phyloP scores from a whole-genome alignment of 2,113 vertebrate genomes.

The Chinchilla lanigera region DNA sequence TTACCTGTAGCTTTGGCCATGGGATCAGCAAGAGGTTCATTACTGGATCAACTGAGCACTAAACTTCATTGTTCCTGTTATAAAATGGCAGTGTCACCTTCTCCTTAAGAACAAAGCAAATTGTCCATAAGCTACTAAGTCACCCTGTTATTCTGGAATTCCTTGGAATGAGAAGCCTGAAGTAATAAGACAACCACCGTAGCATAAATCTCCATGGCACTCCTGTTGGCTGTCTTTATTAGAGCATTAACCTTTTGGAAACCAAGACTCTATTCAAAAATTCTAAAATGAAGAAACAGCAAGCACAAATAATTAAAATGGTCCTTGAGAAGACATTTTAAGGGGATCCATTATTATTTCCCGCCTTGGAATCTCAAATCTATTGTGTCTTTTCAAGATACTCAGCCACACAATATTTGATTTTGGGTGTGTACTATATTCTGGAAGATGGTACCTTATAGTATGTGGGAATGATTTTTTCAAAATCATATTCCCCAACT shows the following conservation, averaged over 20 bases:
- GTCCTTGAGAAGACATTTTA: neutral
- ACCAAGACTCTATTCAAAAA: neutral
- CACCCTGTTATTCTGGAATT: neutral
- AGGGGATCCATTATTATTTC: rapidly evolving
- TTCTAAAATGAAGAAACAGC: neutral
- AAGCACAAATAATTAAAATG: neutral
- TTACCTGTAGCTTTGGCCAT: neutral
- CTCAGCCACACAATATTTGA: neutral
- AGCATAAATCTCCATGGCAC: neutral
- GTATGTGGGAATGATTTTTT: neutral
- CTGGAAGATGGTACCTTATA: too few relatives aligned
- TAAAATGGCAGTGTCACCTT: neutral
- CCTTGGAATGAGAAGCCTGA: neutral
- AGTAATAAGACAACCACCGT: neutral
- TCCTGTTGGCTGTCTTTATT: neutral
- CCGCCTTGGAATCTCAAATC: neutral
- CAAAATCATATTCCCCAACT: neutral
- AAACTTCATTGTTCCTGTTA: neutral
- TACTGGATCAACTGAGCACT: neutral
- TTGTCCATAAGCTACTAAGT: neutral
- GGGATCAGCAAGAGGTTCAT: neutral
- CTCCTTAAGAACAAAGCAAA: neutral
- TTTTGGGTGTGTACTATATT: neutral
- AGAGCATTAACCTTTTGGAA: neutral
- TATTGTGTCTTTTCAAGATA: neutral